Evolutionary conservation across 2,113 vertebrate genomes (phyloP).

Genomic region (Rhea pennata): DNA sequence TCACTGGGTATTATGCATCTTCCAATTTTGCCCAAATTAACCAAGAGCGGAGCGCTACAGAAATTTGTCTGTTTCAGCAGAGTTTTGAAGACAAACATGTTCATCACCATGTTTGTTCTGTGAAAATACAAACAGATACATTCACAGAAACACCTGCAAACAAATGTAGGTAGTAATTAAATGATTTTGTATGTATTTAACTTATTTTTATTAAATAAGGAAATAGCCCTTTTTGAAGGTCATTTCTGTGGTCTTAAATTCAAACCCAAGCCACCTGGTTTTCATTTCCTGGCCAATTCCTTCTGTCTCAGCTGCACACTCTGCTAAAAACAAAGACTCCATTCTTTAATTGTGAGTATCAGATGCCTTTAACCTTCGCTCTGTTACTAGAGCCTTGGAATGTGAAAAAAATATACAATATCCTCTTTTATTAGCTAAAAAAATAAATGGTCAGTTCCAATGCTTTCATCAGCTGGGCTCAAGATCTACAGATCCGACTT

Average conservation of each 20-base stretch:
- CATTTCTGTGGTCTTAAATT: constrained; percentile 32
- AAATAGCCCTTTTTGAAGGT: constrained; percentile 33
- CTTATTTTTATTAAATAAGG: constrained; percentile 21
- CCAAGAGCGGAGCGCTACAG: not conserved
- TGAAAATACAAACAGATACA: not conserved
- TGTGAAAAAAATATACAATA: constrained; percentile 61
- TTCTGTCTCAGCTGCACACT: not conserved
- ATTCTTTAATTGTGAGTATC: constrained; percentile 57
- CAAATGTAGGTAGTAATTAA: not conserved
- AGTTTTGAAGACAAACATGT: not conserved
- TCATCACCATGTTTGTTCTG: not conserved
- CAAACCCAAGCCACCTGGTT: constrained; percentile 58
- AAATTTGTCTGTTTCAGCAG: not conserved
- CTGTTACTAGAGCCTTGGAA: constrained; percentile 34
- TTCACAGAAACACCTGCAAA: not conserved
- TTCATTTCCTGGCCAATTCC: constrained; percentile 69
- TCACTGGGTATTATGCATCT: not conserved
- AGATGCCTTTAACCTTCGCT: not conserved
- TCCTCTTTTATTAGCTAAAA: constrained; percentile 51
- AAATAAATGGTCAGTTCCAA: constrained; percentile 30
- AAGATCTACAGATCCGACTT: not conserved
- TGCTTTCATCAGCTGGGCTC: constrained; percentile 44
- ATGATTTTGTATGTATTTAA: not conserved
- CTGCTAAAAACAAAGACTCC: constrained; percentile 56
- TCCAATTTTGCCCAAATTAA: not conserved